Conservation (phyloP, 2,113 vertebrate genomes). For the Agapornis roseicollis region DNA sequence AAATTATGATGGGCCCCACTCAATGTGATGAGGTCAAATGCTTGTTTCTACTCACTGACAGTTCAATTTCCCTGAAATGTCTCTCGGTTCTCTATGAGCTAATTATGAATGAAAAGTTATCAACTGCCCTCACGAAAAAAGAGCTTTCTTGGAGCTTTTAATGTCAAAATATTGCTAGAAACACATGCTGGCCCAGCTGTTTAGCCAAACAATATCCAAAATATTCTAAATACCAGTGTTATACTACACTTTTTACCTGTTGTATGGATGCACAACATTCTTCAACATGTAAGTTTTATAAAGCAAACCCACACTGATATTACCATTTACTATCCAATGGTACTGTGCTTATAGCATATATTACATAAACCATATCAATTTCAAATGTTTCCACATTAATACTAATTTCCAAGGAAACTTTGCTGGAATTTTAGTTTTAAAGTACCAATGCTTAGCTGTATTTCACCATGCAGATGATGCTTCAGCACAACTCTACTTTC, state of each 20-base stretch:
- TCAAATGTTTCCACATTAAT: neutral
- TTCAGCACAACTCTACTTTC: conserved; percentile 16
- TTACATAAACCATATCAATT: conserved; percentile 32
- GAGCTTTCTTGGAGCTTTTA: conserved; percentile 91
- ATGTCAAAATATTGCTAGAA: conserved; percentile 99
- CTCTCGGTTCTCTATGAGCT: conserved; percentile 93
- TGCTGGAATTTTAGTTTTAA: conserved; percentile 21
- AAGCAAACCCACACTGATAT: conserved; percentile 38
- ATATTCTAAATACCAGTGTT: conserved; percentile 86
- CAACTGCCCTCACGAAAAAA: conserved; percentile 88
- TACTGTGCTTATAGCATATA: neutral
- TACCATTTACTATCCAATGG: conserved; percentile 13
- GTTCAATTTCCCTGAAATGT: conserved; percentile 99
- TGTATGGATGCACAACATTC: conserved; percentile 72
- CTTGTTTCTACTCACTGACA: conserved; percentile 96
- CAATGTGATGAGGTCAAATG: conserved; percentile 99
- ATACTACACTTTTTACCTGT: conserved; percentile 78
- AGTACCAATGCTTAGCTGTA: conserved; percentile 12
- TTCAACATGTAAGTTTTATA: conserved; percentile 28
- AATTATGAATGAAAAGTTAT: conserved; percentile 99
- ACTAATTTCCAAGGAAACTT: conserved; percentile 21
- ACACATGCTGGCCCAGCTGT: conserved; percentile 74
- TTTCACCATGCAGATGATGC: neutral
- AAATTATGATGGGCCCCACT: conserved; percentile 99
- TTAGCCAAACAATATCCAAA: conserved; percentile 79